Conservation (phyloP, 1,140 invertebrate genomes). For the Lasioglossum baleicum region DNA sequence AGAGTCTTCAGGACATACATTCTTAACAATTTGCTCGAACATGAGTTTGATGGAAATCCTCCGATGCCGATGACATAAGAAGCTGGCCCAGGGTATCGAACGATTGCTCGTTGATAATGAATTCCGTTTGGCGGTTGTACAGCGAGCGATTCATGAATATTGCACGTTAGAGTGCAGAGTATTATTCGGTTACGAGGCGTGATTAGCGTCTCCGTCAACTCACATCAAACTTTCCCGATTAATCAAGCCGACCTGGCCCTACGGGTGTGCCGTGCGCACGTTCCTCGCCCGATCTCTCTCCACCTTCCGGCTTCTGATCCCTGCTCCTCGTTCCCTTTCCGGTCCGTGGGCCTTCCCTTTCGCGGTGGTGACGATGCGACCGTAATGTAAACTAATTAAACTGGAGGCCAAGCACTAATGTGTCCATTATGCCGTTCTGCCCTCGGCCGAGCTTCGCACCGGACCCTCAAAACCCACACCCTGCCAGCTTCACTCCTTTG, state of each 20-base stretch:
- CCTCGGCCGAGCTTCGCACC: slow-evolving; percentile 59
- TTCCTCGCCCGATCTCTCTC: slow-evolving; percentile 23
- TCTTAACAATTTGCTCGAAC: too few relatives aligned
- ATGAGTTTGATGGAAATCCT: neutral
- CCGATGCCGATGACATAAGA: neutral
- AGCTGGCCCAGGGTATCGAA: slow-evolving; percentile 49
- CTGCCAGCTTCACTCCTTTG: slow-evolving; percentile 47
- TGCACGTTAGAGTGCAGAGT: slow-evolving; percentile 56
- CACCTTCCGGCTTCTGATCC: slow-evolving; percentile 14
- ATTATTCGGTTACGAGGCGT: slow-evolving; percentile 75
- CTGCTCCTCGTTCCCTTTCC: slow-evolving; percentile 40
- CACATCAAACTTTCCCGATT: slow-evolving; percentile 78
- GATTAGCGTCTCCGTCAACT: slow-evolving; percentile 76
- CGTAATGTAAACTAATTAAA: slow-evolving; percentile 79
- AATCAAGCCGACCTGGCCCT: slow-evolving; percentile 69
- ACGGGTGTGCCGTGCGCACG: slow-evolving; percentile 32
- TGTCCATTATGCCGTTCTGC: slow-evolving; percentile 75
- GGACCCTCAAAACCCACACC: slow-evolving; percentile 57
- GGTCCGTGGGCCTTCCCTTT: slow-evolving; percentile 62
- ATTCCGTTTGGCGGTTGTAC: slow-evolving; percentile 63
- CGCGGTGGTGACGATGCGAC: slow-evolving; percentile 73
- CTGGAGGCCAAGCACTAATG: slow-evolving; percentile 75
- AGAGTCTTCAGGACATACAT: too few relatives aligned
- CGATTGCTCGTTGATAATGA: slow-evolving; percentile 57
- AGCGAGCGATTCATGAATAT: slow-evolving; percentile 63